Evolutionary conservation across 2,113 vertebrate species (phyloP), one percentile per base, ranked within the genome.

Genomic region (Austrofundulus limnaeus): DNA sequence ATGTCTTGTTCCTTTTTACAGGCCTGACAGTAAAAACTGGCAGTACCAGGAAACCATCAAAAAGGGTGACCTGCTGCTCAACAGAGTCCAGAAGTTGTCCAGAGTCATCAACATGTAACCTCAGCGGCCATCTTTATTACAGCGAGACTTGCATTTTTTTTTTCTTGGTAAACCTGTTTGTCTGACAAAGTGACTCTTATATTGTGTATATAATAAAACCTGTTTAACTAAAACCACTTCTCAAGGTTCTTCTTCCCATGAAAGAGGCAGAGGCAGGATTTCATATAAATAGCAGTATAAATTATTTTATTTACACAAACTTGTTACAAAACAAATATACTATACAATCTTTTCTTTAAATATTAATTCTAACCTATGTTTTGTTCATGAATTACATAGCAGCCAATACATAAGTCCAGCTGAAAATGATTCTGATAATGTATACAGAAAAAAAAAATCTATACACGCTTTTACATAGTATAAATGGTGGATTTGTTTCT

Each of bases 241-340:
- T 41, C 11, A 41, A 11, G 3, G 23, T 47, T 38, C 9, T 66
- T 49, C 21, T 46, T 23, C 62, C 17, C 20, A 74, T 46, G 43
- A 61, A 88, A 49, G 69, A 83, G 67, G 24, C 87, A 55, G 81
- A 66, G 34, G 78, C 76, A 37, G 57, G 0, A 86, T 96, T 98
- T 96, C 93, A 94, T 98, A 98, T 99, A 99, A 99, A 98, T 99
- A 93, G 86, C 91, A 97, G 96, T 98, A 99, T 97, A 99, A 98
- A 98, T 99, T 98, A 98, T 98, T 99, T 98, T 98, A 99, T 99
- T 99, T 98, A 99, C 96, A 99, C 94, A 97, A 98, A 96, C 94
- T 94, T 97, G 96, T 99, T 98, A 98, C 95, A 99, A 99, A 98
- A 97, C 96, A 98, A 96, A 99, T 98, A 97, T 95, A 97, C 96